Evolutionary conservation across 2,113 vertebrate species (phyloP).

Genomic region (Mohoua ochrocephala): DNA sequence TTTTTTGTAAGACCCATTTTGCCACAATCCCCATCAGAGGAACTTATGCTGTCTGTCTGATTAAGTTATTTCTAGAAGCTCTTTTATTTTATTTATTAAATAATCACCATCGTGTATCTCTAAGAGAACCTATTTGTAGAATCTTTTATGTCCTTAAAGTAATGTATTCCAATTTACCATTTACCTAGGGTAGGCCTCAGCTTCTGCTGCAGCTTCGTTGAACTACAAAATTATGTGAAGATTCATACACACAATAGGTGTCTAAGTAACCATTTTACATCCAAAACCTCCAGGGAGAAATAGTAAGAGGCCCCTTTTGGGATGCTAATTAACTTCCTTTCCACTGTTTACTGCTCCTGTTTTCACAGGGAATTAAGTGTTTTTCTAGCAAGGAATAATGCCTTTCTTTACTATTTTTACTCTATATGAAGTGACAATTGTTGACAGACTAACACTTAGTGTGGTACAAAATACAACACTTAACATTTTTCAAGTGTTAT

Average conservation of each 20-base stretch:
- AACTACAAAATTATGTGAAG: background rate
- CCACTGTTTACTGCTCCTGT: slow-evolving; percentile 38
- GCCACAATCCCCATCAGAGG: background rate
- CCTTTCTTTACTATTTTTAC: background rate
- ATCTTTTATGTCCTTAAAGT: background rate
- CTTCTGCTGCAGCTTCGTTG: background rate
- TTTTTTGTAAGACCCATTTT: background rate
- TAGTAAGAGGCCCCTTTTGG: slow-evolving; percentile 37
- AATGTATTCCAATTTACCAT: background rate
- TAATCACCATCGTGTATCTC: background rate
- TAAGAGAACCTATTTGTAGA: background rate
- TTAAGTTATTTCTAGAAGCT: background rate
- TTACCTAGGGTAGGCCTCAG: background rate
- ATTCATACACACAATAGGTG: slow-evolving; percentile 25
- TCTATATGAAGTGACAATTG: background rate
- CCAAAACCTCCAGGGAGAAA: slow-evolving; percentile 4
- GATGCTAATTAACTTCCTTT: slow-evolving; percentile 63
- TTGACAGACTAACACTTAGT: background rate
- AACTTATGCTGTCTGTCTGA: background rate
- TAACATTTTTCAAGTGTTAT: background rate
- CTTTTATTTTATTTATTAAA: background rate
- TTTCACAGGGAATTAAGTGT: slow-evolving; percentile 12
- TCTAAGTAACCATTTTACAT: slow-evolving; percentile 49
- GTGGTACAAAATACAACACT: background rate
- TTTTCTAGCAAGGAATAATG: background rate